Conservation (phyloP, 2,797 vertebrate genomes). For the Enteromius viviparus region DNA sequence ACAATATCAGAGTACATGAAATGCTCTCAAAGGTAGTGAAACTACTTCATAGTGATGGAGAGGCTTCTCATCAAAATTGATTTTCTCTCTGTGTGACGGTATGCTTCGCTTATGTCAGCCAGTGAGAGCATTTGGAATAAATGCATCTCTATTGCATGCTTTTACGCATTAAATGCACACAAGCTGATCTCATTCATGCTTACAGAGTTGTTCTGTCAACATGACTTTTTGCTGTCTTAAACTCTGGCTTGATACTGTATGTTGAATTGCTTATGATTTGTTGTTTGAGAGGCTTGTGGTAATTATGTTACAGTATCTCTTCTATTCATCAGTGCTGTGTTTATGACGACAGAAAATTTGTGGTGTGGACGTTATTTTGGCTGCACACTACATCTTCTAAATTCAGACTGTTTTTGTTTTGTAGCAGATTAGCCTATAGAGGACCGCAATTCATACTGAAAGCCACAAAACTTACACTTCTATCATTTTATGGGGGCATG, state of each 20-base stretch:
- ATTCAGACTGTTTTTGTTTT: not conserved
- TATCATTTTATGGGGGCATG: not conserved
- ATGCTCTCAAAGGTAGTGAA: not conserved
- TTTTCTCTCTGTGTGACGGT: slow-evolving; percentile 5
- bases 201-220: not conserved
- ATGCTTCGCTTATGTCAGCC: not conserved
- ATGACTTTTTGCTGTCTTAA: not conserved
- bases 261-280: not conserved
- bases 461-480: not conserved
- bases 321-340: not conserved
- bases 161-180: not conserved
- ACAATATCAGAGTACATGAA: slow-evolving; percentile 13
- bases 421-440: not conserved
- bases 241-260: not conserved
- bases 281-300: not conserved
- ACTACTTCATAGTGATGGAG: not conserved
- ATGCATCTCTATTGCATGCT: not conserved
- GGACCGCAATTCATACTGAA: not conserved
- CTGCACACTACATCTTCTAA: not conserved
- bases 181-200: not conserved
- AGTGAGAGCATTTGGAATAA: not conserved
- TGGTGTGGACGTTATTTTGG: not conserved
- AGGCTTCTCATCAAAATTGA: slow-evolving; percentile 1
- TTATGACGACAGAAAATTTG: not conserved
- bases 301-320: not conserved